phyloP scores from a whole-genome alignment of 2,888 invertebrate genomes.

The Nomada ferruginata region DNA sequence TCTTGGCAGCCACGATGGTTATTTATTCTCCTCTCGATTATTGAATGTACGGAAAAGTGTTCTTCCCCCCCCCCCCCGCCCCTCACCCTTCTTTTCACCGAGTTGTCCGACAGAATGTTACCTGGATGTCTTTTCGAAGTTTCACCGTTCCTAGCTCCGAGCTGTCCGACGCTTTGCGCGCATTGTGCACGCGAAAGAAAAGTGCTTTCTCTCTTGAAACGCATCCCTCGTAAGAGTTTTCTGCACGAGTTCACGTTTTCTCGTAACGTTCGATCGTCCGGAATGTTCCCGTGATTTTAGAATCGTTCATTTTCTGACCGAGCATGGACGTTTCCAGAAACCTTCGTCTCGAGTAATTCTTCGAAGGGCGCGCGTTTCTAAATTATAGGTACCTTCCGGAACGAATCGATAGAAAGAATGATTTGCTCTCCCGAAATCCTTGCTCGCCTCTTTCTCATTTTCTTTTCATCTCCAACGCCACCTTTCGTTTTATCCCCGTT shows the following conservation, averaged over 20 bases:
- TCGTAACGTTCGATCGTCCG: not conserved
- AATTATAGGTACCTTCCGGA: not conserved
- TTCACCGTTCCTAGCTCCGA: not conserved
- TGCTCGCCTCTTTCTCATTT: conserved; percentile 27
- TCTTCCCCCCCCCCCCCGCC: too few species aligned
- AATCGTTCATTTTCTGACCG: not conserved
- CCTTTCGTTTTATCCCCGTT: not conserved
- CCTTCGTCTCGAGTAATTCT: not conserved
- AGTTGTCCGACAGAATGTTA: not conserved
- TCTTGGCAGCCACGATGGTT: not conserved
- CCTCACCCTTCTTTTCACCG: not conserved
- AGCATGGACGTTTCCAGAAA: too few species aligned
- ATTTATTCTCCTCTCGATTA: not conserved
- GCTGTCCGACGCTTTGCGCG: too few species aligned
- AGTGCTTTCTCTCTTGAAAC: not conserved
- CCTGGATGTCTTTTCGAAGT: not conserved
- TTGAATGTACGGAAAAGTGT: not conserved
- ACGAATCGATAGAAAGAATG: conserved; percentile 1
- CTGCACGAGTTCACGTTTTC: conserved; percentile 11
- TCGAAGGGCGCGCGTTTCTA: not conserved
- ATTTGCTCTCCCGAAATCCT: conserved; percentile 10
- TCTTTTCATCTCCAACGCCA: conserved; percentile 1
- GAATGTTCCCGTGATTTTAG: not conserved
- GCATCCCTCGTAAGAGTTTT: not conserved
- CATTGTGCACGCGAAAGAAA: too few species aligned